Evolutionary conservation across 2,113 vertebrate species (phyloP).

Genomic region (Lampris incognitus): DNA sequence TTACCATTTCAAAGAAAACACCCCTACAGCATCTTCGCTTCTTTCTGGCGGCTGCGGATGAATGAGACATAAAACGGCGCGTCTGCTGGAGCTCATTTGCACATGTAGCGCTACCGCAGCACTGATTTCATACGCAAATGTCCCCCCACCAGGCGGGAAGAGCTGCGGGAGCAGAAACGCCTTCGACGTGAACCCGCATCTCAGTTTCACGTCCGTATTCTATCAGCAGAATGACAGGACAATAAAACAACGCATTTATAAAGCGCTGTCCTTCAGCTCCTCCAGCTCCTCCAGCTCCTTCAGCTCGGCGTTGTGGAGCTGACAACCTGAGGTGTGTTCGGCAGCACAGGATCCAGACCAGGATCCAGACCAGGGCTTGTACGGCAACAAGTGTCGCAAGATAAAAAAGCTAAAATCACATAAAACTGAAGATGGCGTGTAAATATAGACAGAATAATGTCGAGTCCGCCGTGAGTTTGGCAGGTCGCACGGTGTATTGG

Average conservation of each 20-base stretch:
- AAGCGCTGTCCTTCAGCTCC: not conserved
- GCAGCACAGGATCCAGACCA: slow-evolving; percentile 41
- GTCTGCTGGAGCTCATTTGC: slow-evolving; percentile 57
- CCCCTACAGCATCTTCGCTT: slow-evolving; percentile 31
- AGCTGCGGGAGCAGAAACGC: slow-evolving; percentile 18
- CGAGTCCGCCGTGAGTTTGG: no score
- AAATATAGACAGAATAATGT: not conserved
- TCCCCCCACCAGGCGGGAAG: slow-evolving; percentile 34
- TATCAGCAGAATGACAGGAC: not conserved
- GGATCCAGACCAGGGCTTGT: no score
- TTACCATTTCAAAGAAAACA: slow-evolving; percentile 13
- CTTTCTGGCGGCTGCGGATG: slow-evolving; percentile 35
- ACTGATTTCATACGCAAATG: slow-evolving; percentile 67
- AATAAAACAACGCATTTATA: no score
- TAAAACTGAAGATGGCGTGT: no score
- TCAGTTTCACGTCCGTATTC: slow-evolving; percentile 14
- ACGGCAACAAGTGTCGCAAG: no score
- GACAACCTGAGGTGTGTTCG: slow-evolving; percentile 36
- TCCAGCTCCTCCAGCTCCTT: no score
- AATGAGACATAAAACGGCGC: slow-evolving; percentile 64
- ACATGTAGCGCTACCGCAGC: slow-evolving; percentile 61
- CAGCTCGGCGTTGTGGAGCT: not conserved
- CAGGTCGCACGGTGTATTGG: no score
- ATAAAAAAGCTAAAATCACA: no score
- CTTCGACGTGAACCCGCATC: slow-evolving; percentile 7